These are phyloP conservation scores for Anguilla japonica DNA, from an alignment of 2,113 vertebrate genomes.

Conservation along the genomic window DNA sequence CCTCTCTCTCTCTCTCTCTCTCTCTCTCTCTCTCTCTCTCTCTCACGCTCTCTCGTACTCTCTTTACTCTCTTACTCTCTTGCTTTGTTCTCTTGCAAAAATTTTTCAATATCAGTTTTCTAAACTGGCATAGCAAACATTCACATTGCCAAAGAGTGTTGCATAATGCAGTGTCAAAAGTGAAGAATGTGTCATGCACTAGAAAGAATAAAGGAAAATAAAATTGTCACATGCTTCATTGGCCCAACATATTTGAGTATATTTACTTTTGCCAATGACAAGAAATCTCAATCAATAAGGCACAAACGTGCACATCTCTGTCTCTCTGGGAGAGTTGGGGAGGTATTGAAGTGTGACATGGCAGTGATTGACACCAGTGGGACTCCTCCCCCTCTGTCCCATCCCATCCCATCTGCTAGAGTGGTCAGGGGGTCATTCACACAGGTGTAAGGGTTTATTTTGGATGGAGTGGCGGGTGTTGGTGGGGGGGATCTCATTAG, in stretches of 20 bases:
- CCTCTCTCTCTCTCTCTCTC: too few species aligned
- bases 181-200: not conserved
- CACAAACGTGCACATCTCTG: not conserved
- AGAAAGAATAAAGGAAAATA: not conserved
- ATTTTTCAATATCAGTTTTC: too few species aligned
- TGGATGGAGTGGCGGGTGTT: not conserved
- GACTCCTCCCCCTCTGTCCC: slow-evolving; percentile 48
- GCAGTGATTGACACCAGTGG: not conserved
- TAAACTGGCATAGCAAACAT: too few species aligned
- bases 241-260: not conserved
- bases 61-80: too few species aligned
- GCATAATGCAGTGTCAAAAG: not conserved
- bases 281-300: not conserved
- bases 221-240: not conserved
- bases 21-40: too few species aligned
- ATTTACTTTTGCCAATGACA: not conserved
- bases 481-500: slow-evolving; percentile 29
- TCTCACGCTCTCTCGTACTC: too few species aligned
- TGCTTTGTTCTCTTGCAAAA: too few species aligned
- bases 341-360: slow-evolving; percentile 46
- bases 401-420: slow-evolving; percentile 60
- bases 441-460: slow-evolving; percentile 58
- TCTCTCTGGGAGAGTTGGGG: not conserved
- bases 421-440: slow-evolving; percentile 50
- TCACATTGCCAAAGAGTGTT: too few species aligned